Base-by-base conservation (phyloP, 2,797 vertebrate genomes). In the Liasis olivaceus region DNA sequence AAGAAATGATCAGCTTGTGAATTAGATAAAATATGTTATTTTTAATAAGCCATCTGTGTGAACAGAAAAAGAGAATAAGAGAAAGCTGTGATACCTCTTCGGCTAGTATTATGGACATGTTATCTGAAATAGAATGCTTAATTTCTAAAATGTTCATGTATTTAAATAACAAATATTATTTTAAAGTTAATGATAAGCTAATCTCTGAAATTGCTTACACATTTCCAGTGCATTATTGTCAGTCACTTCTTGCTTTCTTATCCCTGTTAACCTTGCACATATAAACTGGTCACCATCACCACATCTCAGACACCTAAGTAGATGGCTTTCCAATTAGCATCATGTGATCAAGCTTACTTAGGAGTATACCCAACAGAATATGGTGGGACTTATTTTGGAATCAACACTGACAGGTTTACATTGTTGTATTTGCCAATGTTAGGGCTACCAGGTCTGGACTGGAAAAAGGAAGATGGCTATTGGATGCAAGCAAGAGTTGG, bases 11-110 rank as follows among this genome's bases (percentile, higher is more conserved):
- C 51, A 64, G 22, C 20, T 12, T 31, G 28, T 12, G n/a, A 24
- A 91, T 90, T 59, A 60, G 88, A 90, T 87, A 62, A 60, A 87
- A 15, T 24, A 81, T 47, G 62, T 15, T 87, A 91, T 88, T 36
- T 84, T 42, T 84, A 36, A 84, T 24, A 86, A 26, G 51, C 13
- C 26, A 59, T 56, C 17, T 5, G 12, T 58, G 56, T 59, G 24
- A 42, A 56, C 24, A 90, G 58, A 31, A 17, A 64, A 56, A 54
- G 42, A 88, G 13, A 56, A 36, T 22, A 36, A 20, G 51, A 31
- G 51, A 62, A 36, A 69, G 7, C 36, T 54, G 58, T 63, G 47
- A 26, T 81, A 7, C 0, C 20, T 60, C 28, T 87, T 64, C 63
- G 85, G 5, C 62, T 90, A 60, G 15, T 64, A 58, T 31, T 77